Base-by-base conservation (phyloP, 2,888 invertebrate genomes). In the Tipula vernalis region DNA sequence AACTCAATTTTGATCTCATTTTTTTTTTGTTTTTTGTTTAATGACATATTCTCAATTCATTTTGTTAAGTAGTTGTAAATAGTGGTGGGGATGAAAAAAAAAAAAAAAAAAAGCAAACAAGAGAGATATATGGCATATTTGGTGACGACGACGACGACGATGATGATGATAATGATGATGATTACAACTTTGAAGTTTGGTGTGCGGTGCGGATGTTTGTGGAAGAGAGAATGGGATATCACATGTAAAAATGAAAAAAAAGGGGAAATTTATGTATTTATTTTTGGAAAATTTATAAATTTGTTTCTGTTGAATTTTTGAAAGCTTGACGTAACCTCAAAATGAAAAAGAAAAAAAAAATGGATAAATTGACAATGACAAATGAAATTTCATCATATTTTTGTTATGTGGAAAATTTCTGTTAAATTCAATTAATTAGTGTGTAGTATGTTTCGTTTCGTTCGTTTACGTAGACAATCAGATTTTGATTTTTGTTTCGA, bases 1-100 rank as follows among this genome's bases (percentile, higher is more conserved):
- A 71, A 71, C 71, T 71, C 71, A 71, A 71, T 71, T 71, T 71
- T 71, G 71, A 71, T 71, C 71, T 71, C 71, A 71, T 71, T 71
- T 71, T 28, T 28, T 28, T 28, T 28, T 28, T 28, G 28, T 28
- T 28, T 28, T 28, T 28, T 28, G 4, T 57, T 28, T 71, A 71
- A 71, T 71, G 71, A 71, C 71, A 71, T 71, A 28, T 71, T 71
- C 71, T 71, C 71, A 71, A 71, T 71, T 71, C 71, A 71, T 18
- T 71, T 71, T 28, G 10, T 18, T 71, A 71, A 28, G 28, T 71
- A 71, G 71, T 71, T 28, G 71, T 71, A 28, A 71, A 71, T 71
- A 28, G 71, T 28, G 10, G 71, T 71, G 71, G 71, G 71, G 71
- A 28, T 71, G 10, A 51, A 51, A 51, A 12, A 41, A 3, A 2